Conservation (phyloP, 2,888 invertebrate species). For the Phlogophora meticulosa region DNA sequence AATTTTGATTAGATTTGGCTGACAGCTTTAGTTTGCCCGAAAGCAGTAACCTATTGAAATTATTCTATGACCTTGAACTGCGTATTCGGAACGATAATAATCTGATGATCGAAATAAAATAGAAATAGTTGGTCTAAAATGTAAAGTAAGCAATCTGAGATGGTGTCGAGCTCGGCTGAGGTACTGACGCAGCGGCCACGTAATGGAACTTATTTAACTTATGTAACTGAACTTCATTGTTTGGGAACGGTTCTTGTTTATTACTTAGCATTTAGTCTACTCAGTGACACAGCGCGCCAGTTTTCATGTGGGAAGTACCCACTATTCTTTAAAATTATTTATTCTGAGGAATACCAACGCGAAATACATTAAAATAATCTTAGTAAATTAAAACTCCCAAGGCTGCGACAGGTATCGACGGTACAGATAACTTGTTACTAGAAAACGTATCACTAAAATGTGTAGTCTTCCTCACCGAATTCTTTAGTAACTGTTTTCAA, state of each 20-base stretch:
- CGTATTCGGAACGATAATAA: neutral
- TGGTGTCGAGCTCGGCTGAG: neutral
- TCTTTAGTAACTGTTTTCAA: too few species aligned
- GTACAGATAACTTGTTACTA: too few species aligned
- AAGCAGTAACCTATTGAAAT: neutral
- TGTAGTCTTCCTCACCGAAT: too few species aligned
- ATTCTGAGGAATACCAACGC: too few species aligned
- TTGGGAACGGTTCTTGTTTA: neutral
- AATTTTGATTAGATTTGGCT: too few species aligned
- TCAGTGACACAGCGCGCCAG: neutral
- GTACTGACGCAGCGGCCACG: neutral
- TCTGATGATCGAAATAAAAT: conserved; percentile 1
- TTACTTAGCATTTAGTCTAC: conserved; percentile 5
- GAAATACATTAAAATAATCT: too few species aligned
- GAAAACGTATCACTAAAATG: too few species aligned
- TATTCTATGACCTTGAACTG: neutral
- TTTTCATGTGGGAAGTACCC: neutral
- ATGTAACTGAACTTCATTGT: neutral
- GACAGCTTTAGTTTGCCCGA: too few species aligned
- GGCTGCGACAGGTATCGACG: too few species aligned
- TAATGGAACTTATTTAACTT: too few species aligned
- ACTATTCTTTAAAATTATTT: neutral
- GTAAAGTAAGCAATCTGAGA: conserved; percentile 16
- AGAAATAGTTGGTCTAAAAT: neutral
- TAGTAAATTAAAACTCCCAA: too few species aligned